Conservation (phyloP, 2,797 vertebrate species). For the Diceros bicornis region DNA sequence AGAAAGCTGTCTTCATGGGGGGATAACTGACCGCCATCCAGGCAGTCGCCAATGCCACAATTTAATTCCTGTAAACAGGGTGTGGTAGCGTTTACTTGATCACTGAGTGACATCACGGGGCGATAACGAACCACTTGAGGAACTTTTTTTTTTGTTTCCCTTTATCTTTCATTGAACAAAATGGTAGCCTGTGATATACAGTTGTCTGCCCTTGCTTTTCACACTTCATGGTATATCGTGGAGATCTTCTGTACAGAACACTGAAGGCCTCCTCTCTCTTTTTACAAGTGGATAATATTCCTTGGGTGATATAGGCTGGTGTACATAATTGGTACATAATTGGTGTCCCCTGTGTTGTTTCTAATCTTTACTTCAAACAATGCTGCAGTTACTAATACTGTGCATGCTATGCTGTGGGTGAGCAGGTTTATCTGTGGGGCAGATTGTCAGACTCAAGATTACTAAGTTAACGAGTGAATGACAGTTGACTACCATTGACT, state of each 20-base stretch:
- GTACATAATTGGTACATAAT: background rate
- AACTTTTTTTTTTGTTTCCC: background rate
- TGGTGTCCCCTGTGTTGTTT: background rate
- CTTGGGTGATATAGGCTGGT: background rate
- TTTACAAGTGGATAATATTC: background rate
- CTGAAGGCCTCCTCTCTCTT: background rate
- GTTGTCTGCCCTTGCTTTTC: background rate
- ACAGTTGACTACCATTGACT: background rate
- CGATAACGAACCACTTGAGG: background rate
- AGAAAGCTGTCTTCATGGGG: background rate
- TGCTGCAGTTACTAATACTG: background rate
- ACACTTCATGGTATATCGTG: background rate
- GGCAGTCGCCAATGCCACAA: background rate
- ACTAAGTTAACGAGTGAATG: background rate
- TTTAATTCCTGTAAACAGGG: background rate
- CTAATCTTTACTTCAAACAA: background rate
- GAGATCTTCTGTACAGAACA: background rate
- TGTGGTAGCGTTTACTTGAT: background rate
- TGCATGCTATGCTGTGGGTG: background rate
- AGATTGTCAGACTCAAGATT: background rate
- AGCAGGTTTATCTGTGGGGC: background rate
- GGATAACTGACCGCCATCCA: background rate
- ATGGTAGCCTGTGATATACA: background rate
- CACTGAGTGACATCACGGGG: background rate
- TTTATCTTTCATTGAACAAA: background rate